These are phyloP conservation scores for Patagioenas fasciata DNA, from an alignment of 2,113 vertebrate genomes.

Conservation along the genomic window DNA sequence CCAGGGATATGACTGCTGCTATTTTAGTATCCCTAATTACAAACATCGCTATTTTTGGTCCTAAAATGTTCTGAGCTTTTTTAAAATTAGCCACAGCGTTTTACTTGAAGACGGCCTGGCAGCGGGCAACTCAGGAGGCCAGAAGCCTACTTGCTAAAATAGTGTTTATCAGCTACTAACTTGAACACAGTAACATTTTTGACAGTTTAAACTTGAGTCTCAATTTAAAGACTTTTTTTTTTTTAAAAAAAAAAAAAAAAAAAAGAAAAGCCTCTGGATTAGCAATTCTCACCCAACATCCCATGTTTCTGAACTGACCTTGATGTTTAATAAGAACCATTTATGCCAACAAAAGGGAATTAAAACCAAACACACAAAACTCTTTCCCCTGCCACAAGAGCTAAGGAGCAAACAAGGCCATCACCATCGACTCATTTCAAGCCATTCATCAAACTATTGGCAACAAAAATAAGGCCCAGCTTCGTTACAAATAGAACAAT, in stretches of 20 bases:
- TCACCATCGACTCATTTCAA: neutral
- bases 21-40: slow-evolving; percentile 10
- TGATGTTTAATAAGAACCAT: neutral
- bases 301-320: neutral
- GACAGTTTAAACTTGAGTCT: neutral
- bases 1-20: neutral
- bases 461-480: neutral
- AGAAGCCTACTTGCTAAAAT: neutral
- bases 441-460: neutral
- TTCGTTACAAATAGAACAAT: neutral
- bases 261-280: neutral
- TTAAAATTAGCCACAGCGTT: neutral
- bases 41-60: neutral
- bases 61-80: neutral
- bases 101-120: neutral
- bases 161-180: neutral
- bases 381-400: neutral
- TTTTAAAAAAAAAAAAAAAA: neutral
- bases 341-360: neutral
- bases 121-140: neutral
- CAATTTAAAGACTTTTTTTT: neutral
- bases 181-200: neutral
- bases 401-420: neutral
- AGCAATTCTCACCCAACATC: neutral
- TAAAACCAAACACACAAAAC: neutral